Percentiles rank a stretch among this genome's conserved stretches.
phyloP scores from a whole-genome alignment of 2,113 vertebrate species.

The Micromys minutus region DNA sequence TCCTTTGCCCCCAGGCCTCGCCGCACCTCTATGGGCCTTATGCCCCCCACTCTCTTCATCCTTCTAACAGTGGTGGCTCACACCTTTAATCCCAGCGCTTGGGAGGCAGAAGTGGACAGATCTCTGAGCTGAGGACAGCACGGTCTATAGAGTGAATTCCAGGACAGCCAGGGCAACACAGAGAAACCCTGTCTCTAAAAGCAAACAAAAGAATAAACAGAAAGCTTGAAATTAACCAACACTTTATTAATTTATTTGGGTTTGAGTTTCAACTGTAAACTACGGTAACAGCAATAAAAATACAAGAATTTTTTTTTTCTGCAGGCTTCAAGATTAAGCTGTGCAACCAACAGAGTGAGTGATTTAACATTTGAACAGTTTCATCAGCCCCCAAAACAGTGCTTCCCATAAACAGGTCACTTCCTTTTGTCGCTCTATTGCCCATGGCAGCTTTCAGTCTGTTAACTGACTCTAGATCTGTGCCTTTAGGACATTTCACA shows the following conservation, averaged over 20 bases:
- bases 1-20: too few relatives aligned
- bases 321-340: neutral
- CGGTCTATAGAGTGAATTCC: neutral
- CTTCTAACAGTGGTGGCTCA: too few relatives aligned
- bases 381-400: neutral
- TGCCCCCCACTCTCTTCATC: too few relatives aligned
- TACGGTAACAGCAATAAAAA: slow-evolving; percentile 29
- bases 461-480: neutral
- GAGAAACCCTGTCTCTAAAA: neutral
- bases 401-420: neutral
- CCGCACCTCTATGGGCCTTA: too few relatives aligned
- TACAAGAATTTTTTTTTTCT: neutral
- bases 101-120: neutral
- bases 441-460: neutral
- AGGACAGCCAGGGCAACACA: neutral
- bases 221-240: neutral
- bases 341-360: neutral
- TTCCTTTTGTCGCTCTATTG: neutral
- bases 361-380: slow-evolving; percentile 5
- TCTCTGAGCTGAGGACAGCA: neutral
- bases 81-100: neutral
- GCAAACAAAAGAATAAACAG: neutral
- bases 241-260: neutral
- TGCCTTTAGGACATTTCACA: neutral
- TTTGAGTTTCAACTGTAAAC: slow-evolving; percentile 36